phyloP scores from a whole-genome alignment of 2,113 vertebrate genomes.

The Beaufortia kweichowensis region DNA sequence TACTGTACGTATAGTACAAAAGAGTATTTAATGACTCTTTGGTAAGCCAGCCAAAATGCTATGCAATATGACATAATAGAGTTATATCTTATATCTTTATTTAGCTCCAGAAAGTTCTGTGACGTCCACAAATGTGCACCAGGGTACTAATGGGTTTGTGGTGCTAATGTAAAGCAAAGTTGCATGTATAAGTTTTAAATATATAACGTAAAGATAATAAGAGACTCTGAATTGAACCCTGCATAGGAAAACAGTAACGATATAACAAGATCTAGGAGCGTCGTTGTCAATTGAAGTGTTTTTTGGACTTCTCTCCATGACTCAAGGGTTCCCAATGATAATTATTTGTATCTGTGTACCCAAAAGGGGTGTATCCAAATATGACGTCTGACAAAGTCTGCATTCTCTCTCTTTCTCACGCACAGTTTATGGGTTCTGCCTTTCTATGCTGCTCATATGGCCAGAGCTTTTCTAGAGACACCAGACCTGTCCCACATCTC shows the following conservation, averaged over 20 bases:
- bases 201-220: background rate
- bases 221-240: background rate
- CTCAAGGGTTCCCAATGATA: background rate
- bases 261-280: background rate
- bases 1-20: background rate
- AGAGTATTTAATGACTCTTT: background rate
- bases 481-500: too few species aligned
- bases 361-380: background rate
- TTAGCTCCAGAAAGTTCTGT: too few species aligned
- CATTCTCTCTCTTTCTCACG: background rate
- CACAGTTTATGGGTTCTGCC: too few species aligned
- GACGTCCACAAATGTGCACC: too few species aligned
- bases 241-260: background rate
- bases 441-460: too few species aligned
- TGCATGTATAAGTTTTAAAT: too few species aligned
- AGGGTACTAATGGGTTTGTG: too few species aligned
- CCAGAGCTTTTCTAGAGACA: too few species aligned
- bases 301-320: background rate
- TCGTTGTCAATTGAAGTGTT: background rate
- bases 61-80: too few species aligned
- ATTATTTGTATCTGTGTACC: background rate
- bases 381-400: background rate
- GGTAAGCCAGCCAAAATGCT: too few species aligned
- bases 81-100: too few species aligned
- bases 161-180: too few species aligned